Evolutionary conservation across 2,797 vertebrate species (phyloP).

Genomic region (Margarornis squamiger): DNA sequence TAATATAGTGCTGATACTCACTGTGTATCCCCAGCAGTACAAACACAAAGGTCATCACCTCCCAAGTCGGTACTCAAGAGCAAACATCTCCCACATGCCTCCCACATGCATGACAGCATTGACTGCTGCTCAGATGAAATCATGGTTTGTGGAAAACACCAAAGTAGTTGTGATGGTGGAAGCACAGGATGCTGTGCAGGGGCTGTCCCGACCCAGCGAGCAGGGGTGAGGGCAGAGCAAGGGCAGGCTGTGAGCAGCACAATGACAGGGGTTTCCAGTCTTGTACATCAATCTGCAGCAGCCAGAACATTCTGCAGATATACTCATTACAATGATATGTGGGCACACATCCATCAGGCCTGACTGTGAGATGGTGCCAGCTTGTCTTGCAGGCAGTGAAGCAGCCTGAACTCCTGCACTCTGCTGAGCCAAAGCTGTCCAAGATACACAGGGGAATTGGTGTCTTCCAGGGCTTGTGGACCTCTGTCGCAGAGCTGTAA

Average conservation of each 20-base stretch:
- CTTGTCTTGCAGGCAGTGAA: neutral
- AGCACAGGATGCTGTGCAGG: neutral
- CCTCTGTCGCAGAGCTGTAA: neutral
- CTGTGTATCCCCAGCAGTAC: neutral
- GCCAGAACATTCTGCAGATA: neutral
- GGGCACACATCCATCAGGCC: fast-evolving
- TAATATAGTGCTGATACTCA: neutral
- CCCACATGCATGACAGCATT: neutral
- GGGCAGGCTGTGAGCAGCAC: neutral
- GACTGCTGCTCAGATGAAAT: neutral
- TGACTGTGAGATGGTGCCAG: neutral
- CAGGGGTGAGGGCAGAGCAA: neutral
- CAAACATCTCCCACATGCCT: neutral
- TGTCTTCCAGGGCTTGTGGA: neutral
- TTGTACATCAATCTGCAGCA: neutral
- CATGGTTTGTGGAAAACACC: neutral
- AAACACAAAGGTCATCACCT: neutral
- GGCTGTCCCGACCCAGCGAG: neutral
- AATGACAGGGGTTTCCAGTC: neutral
- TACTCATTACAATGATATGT: neutral
- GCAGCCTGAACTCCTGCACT: neutral
- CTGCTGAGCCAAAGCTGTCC: neutral
- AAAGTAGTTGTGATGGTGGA: neutral
- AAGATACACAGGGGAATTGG: neutral
- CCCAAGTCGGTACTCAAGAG: neutral